phyloP scores from a whole-genome alignment of 2,797 vertebrate genomes.

The Pitangus sulphuratus region DNA sequence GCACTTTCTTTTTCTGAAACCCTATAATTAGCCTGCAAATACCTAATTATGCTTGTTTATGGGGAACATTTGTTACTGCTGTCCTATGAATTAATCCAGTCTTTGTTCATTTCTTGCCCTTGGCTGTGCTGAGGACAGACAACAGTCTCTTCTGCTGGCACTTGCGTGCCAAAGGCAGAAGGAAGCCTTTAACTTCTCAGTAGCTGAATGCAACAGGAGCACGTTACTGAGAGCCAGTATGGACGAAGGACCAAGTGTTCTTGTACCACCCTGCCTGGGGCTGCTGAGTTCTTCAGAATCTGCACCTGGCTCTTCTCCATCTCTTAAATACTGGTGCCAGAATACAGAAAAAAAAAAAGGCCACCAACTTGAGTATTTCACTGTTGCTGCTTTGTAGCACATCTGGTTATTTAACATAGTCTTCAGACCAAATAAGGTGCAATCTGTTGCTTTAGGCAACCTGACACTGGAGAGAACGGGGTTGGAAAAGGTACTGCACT shows the following conservation, averaged over 20 bases:
- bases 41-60: background rate
- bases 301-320: background rate
- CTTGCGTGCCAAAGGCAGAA: background rate
- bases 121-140: background rate
- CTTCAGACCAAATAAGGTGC: background rate
- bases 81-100: background rate
- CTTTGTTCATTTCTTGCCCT: background rate
- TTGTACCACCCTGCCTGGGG: background rate
- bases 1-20: background rate
- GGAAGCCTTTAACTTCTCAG: background rate
- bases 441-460: background rate
- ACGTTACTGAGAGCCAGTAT: background rate
- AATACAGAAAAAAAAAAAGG: background rate
- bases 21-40: background rate
- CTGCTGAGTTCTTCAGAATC: background rate
- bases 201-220: background rate
- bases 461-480: background rate
- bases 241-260: background rate
- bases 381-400: background rate
- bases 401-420: background rate
- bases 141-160: background rate
- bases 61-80: background rate
- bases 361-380: background rate
- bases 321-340: background rate
- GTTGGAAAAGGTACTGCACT: background rate